Evolutionary conservation across 2,797 vertebrate genomes (phyloP), one percentile per base, ranked within the genome.

Genomic region (Echiichthys vipera): DNA sequence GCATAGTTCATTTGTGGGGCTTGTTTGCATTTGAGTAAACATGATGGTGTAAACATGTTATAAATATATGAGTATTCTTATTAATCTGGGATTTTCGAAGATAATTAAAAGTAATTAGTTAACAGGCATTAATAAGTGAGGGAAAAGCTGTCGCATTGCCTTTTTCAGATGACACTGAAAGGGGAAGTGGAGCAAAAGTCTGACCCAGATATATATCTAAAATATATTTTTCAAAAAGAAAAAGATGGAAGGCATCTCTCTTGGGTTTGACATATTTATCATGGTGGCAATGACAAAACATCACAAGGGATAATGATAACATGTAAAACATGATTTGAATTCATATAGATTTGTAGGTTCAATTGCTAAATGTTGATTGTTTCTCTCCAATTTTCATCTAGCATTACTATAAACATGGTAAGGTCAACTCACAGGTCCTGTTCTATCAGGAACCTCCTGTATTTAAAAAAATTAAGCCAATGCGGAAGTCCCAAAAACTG

Each of bases 21-120:
- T 90, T 91, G 88, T 91, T 92, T 91, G 84, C 86, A 78, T 83
- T 90, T 80, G 76, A 86, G 84, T 77, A 88, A 91, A 91, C 88
- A 91, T 65, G 62, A 66, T 62, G 67, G 65, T 29, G 76, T 87
- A 91, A 93, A 93, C 87, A 89, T 71, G 84, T 90, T 80, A 91
- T 89, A 76, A 92, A 92, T 92, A 89, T 85, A 75, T 78, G 80
- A 91, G 86, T 54, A 72, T 72, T 91, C 87, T 76, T 77, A 89
- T 91, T 89, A 89, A 89, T 89, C 25, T 71, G 76, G 65, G 71
- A 78, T 84, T 90, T 91, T 88, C 69, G 68, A 63, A 85, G 74
- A 84, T 89, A 87, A 87, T 89, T 85, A 88, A 84, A 88, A 88
- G 84, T 90, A 91, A 92, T 92, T 90, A 89, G 90, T 88, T 82